Evolutionary conservation across 2,888 invertebrate species (phyloP).

Genomic region (Latrodectus elegans): DNA sequence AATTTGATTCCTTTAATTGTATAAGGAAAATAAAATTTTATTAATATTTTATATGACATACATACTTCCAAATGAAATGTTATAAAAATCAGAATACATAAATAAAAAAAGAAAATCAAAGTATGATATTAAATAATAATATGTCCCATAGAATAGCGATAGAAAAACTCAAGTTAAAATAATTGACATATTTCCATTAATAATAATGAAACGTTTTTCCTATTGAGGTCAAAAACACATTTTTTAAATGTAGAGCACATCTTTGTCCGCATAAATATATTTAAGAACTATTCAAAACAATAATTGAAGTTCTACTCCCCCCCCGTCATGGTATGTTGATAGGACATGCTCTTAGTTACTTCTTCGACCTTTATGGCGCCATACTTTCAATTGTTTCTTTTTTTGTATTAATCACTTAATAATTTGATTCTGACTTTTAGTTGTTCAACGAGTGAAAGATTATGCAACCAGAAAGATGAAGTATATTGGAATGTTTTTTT

Average conservation of each 20-base stretch:
- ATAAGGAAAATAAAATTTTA: no score
- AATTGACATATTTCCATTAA: slow-evolving; percentile 9
- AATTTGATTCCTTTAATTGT: no score
- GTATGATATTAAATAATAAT: not conserved
- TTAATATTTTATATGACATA: no score
- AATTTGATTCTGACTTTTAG: no score
- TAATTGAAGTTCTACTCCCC: slow-evolving; percentile 14
- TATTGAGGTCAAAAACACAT: slow-evolving; percentile 14
- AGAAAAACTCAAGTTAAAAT: not conserved
- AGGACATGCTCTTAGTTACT: slow-evolving; percentile 22
- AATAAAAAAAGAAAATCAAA: not conserved
- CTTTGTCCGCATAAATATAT: slow-evolving; percentile 12
- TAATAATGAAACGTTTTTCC: not conserved
- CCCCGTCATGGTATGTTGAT: slow-evolving; percentile 9
- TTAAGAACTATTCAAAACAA: slow-evolving; percentile 5
- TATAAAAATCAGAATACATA: not conserved
- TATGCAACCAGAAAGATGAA: no score
- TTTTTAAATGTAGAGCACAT: slow-evolving; percentile 2
- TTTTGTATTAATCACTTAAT: not conserved
- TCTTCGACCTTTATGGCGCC: slow-evolving; percentile 48
- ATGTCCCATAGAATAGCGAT: no score
- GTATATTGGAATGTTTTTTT: no score
- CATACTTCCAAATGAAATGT: not conserved
- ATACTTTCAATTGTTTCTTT: not conserved
- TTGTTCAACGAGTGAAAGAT: no score